Evolutionary conservation across 1,140 invertebrate species (phyloP).

Genomic region (Lepidurus packardi): DNA sequence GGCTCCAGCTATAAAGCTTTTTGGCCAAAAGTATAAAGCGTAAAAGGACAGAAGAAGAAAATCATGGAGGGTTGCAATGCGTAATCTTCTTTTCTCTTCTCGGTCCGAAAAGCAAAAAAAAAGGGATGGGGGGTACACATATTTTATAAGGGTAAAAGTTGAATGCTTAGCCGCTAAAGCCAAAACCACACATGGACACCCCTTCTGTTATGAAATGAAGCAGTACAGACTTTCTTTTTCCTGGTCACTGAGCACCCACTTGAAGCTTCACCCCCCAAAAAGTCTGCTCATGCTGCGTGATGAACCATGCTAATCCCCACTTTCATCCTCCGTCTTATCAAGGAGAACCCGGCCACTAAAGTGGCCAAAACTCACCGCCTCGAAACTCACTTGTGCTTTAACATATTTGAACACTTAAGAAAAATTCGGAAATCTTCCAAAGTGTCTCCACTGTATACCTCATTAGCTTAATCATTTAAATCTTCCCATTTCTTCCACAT

Average conservation of each 20-base stretch:
- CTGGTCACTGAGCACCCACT: slow-evolving; percentile 2
- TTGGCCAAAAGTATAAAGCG: slow-evolving; percentile 10
- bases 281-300: neutral
- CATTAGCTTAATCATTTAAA: too few species aligned
- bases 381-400: neutral
- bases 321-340: neutral
- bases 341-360: neutral
- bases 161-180: neutral
- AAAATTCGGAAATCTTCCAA: too few species aligned
- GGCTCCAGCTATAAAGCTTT: neutral
- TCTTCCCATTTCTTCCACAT: too few species aligned
- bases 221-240: slow-evolving; percentile 15
- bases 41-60: slow-evolving; percentile 18
- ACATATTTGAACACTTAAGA: neutral
- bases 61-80: neutral
- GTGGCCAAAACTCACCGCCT: slow-evolving; percentile 1
- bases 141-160: neutral
- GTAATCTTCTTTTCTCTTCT: neutral
- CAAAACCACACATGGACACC: slow-evolving; percentile 13
- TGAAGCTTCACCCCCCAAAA: neutral
- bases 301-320: slow-evolving; percentile 17
- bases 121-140: neutral
- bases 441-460: neutral
- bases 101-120: neutral
- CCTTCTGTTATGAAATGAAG: slow-evolving; percentile 14